Percentiles rank a stretch among this genome's conserved stretches.
Conservation (phyloP, 2,888 invertebrate species). For the Drosophila meridionalis region DNA sequence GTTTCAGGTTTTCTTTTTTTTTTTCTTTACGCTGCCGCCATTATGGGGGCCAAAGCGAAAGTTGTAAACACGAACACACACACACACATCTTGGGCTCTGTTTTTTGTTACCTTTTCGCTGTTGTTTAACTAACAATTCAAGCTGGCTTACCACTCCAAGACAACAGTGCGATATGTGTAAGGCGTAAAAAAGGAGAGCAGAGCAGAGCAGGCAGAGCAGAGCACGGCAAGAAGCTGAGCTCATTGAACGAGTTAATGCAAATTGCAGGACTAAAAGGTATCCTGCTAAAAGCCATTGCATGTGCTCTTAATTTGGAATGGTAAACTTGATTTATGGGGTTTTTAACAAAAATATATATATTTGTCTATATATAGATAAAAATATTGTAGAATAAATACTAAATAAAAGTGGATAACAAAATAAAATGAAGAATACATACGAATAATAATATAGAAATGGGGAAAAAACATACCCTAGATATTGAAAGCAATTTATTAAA, state of each 20-base stretch:
- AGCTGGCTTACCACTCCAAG: constrained; percentile 44
- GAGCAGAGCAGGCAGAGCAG: background rate
- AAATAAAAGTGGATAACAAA: no score
- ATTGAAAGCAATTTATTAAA: no score
- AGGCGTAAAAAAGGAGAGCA: background rate
- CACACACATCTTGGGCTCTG: constrained; percentile 34
- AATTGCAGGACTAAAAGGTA: constrained; percentile 2
- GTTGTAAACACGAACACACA: constrained; percentile 35
- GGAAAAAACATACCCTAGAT: no score
- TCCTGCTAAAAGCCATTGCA: background rate
- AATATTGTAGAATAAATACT: no score
- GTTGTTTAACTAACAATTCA: constrained; percentile 55
- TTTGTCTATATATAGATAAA: no score
- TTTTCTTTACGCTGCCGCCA: constrained; percentile 16
- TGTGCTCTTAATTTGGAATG: no score
- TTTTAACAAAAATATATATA: background rate
- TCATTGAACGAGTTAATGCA: constrained; percentile 1
- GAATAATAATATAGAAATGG: no score
- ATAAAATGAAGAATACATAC: no score
- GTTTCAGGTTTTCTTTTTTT: constrained; percentile 6
- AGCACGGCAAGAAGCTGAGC: constrained; percentile 14
- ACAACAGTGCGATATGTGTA: constrained; percentile 8
- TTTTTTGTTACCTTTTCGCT: constrained; percentile 52
- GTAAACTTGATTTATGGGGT: background rate
- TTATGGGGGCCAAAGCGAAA: constrained; percentile 38